Conservation (phyloP, 2,888 invertebrate genomes). For the Pherbina coryleti region DNA sequence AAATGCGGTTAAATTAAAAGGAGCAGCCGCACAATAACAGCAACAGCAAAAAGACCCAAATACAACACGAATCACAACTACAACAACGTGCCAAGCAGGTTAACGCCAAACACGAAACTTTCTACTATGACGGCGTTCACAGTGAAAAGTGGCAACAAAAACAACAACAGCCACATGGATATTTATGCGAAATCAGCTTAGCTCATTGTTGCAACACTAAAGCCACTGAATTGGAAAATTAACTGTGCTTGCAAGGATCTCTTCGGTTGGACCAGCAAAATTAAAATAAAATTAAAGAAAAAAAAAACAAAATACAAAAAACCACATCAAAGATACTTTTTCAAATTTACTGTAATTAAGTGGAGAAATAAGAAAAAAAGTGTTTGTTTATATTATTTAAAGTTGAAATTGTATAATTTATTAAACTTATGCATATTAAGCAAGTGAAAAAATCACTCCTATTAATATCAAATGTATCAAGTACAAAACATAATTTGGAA, state of each 20-base stretch:
- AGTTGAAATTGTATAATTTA: no score
- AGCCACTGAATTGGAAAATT: conserved; percentile 35
- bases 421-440: no score
- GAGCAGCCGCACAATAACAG: background rate
- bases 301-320: background rate
- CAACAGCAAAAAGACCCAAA: background rate
- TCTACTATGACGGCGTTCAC: background rate
- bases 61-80: background rate
- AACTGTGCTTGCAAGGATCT: conserved; percentile 13
- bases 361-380: no score
- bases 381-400: no score
- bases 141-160: background rate
- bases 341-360: background rate
- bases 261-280: background rate
- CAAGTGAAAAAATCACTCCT: no score
- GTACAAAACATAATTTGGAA: no score
- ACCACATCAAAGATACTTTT: background rate
- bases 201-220: conserved; percentile 8
- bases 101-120: background rate
- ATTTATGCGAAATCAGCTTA: conserved; percentile 34
- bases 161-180: conserved; percentile 8
- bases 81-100: background rate
- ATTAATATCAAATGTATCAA: no score
- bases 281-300: background rate
- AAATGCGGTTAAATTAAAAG: conserved; percentile 36